Base-by-base conservation (phyloP, 2,888 invertebrate species). In the Campoletis raptor region DNA sequence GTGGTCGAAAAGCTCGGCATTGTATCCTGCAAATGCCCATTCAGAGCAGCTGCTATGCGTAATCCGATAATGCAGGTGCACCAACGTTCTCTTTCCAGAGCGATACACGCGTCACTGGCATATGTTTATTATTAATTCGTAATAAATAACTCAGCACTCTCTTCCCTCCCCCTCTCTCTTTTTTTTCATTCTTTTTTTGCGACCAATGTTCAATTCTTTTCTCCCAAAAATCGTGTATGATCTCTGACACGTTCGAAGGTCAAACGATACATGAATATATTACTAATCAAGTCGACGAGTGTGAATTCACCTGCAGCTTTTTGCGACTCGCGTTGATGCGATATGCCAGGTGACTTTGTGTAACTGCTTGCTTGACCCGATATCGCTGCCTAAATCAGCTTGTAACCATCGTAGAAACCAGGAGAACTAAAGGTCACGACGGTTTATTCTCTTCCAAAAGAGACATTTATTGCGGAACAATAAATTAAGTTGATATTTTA, bases 51-150 rank as follows among this genome's bases (percentile, higher is more conserved):
- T 91, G 91, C 90, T 79, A 48, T 36, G 64, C 85, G 91, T 90
- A 92, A 92, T 90, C 90, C 89, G 91, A 91, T 91, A 91, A 92
- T 90, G 90, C 91, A 92, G 92, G 91, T 92, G 91, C 90, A 90
- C 86, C 88, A 88, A 84, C 87, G 45, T 18, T 45, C 76, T 45
- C 42, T 76, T 64, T 64, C 81, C 66, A 30, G 42, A 69, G 77
- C 83, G 70, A 79, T 54, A 85, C 89, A 88, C 86, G 89, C 88
- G 89, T 89, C 89, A 88, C 78, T 85, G 85, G 87, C 89, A 88
- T 69, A 88, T 67, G 83, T 87, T 88, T 91, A 61, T 61, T 70
- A 90, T 91, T 89, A 84, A 84, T 84, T 81, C 54, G 66, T 48
- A 79, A 84, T 81, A 78, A 61, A 81, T 86, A 77, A 57, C 81